Base-by-base conservation (phyloP, 2,113 vertebrate species). In the Micromys minutus region DNA sequence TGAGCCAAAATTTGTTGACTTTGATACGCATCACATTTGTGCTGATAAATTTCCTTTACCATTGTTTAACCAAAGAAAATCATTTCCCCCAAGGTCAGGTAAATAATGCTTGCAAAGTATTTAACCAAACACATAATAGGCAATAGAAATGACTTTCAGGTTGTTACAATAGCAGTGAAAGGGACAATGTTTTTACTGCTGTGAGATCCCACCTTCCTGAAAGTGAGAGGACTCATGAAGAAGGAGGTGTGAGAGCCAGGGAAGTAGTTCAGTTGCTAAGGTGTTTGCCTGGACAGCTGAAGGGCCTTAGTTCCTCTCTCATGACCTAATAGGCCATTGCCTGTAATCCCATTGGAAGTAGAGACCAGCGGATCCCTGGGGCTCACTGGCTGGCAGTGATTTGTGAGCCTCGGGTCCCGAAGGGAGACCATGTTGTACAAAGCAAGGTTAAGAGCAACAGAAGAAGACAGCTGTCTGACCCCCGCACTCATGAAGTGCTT, bases 91-190 rank as follows among this genome's bases (percentile, higher is more conserved):
- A 42, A 45, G 90, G 75, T 47, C n/a, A 19, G 12, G 5, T 9
- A n/a, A 21, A 31, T 52, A 87, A 69, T 90, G 74, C 76, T 88
- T 83, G 71, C 4, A 86, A 47, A 87, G 19, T 89, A 86, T 96
- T 84, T 94, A 85, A 72, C 3, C 80, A 87, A 90, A 65, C 0
- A 0, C 42, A 79, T 50, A 81, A 42, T 24, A 36, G 63, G 79
- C 2, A 88, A 16, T 65, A 90, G 34, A 94, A 95, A 95, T 95
- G 75, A 81, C 87, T 94, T 95, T 77, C 17, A 95, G 55, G 57
- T 92, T 91, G n/a, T 26, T 94, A 89, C 17, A 31, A 90, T 19
- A 77, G 47, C 10, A 91, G 29, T 13, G 87, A 57, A 21, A 55
- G 11, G 57, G 67, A 52, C 13, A 75, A 36, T 85, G 13, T 63